Base-by-base conservation (phyloP, 2,797 vertebrate genomes). In the Labroides dimidiatus region DNA sequence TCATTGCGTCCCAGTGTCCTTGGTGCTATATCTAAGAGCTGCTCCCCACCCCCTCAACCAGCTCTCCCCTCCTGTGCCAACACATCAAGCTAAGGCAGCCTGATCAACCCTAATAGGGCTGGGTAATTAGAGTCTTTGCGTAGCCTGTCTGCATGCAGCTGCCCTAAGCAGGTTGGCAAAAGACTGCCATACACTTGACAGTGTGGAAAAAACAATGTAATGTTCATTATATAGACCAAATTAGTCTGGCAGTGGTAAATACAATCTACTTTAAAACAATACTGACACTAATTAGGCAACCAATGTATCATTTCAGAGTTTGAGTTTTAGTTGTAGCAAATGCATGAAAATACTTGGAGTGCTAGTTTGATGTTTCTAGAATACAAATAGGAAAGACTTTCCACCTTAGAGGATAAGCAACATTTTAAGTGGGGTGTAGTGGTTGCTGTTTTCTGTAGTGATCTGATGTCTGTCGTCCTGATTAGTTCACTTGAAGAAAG, bases 281-380 rank as follows among this genome's bases (percentile, higher is more conserved):
- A 88, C 87, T 93, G 93, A 94, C 93, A 93, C 92, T 93, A 94
- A 94, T 94, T 93, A 93, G 91, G 83, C 69, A 86, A 89, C 87
- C 87, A 87, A 91, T 93, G 87, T 92, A 87, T 93, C 84, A 86
- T 89, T 85, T 91, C 78, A 82, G 82, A 90, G 89, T 89, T 92
- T 82, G 89, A 86, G 72, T 88, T 92, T 80, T 77, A 84, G 75
- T 77, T 84, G 61, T 72, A 77, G 90, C 82, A 86, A 81, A 86
- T 61, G 82, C 75, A 86, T 71, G 59, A 80, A 85, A 87, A 78
- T 69, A 88, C 69, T 84, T 82, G 53, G 69, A 85, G 77, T 77
- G 61, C 43, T 71, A 68, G 67, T 62, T 78, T 79, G 78, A 86
- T 88, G 73, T 86, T 78, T 77, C 56, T 68, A 58, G 73, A 87